Base-by-base conservation (phyloP, 2,888 invertebrate species). In the Galeopsomyia nigrocyanea region DNA sequence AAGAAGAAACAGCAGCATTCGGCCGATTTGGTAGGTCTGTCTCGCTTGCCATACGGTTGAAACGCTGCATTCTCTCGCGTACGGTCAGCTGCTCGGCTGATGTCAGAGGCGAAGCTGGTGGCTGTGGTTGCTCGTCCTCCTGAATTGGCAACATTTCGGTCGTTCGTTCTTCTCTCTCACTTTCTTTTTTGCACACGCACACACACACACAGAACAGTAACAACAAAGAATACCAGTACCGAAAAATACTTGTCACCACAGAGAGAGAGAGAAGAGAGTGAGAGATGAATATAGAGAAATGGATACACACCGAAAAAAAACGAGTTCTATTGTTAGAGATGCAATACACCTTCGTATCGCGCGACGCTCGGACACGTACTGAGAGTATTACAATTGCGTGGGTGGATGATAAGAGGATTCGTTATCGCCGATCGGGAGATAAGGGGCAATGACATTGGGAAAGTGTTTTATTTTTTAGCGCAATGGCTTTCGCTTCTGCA, bases 61-160 rank as follows among this genome's bases (percentile, higher is more conserved):
- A 95, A 88, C 96, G 96, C 88, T 95, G 94, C 82, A 95, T 95
- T 74, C 96, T 90, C 86, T 98, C 97, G 84, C 95, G 96, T 13
- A 98, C 97, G 81, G 95, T 96, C 76, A 96, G 91, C 81, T 92
- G 87, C 78, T 89, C 88, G 58, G 85, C 86, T 53, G 84, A 82
- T 46, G 81, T 79, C 55, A 81, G 72, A 78, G 62, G n/a, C 10
- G 72, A 10, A 16, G 60, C 9, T 13, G 62, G 16, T 13, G 57
- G 5, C 21, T 58, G 13, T 21, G 64, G 21, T 22, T 61, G 17
- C 16, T 83, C 84, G 78, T 86, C 82, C 72, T 86, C 85, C 86
- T 86, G 80, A 76, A 79, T 78, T 80, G 7, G 7, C 39, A 39
- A 39, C 39, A 39, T 39, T 39, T 39, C 26, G 26, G 26, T 39